A percentile compares a stretch with the other conserved stretches of the same genome.
Evolutionary conservation across 2,888 invertebrate species (phyloP).

Genomic region (Coelinius sp.): DNA sequence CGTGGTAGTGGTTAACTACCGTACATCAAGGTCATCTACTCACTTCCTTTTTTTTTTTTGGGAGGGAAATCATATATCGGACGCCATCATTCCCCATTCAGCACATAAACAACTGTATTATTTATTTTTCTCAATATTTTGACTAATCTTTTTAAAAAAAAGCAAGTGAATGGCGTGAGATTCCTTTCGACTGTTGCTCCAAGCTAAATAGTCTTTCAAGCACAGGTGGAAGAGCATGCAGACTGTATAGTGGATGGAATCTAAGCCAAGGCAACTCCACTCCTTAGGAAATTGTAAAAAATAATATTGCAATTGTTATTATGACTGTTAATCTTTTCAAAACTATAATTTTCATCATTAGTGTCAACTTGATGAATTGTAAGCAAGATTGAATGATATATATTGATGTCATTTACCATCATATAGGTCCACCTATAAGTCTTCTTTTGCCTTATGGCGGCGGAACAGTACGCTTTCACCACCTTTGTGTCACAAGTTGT

Average conservation of each 20-base stretch:
- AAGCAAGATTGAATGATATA: too few relatives aligned
- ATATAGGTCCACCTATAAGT: background rate
- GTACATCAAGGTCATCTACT: constrained; percentile 63
- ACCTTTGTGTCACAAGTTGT: background rate
- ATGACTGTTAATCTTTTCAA: too few relatives aligned
- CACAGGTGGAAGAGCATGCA: background rate
- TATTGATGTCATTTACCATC: background rate
- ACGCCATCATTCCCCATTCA: constrained; percentile 40
- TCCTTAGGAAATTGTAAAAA: background rate
- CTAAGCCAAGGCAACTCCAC: constrained; percentile 60
- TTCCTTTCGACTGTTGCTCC: background rate
- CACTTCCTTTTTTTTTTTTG: constrained; percentile 40
- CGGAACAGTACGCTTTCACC: background rate
- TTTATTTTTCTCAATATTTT: constrained; percentile 48
- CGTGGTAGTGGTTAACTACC: constrained; percentile 59
- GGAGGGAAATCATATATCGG: constrained; percentile 34
- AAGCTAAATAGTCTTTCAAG: constrained; percentile 37
- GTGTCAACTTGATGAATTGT: too few relatives aligned
- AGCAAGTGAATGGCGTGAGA: background rate
- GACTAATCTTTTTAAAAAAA: too few relatives aligned
- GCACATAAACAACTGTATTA: background rate
- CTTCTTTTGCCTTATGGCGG: background rate
- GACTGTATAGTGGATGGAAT: constrained; percentile 50
- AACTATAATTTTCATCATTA: too few relatives aligned
- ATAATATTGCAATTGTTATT: background rate